Evolutionary conservation across 1,140 invertebrate genomes (phyloP), one percentile per base, ranked within the genome.

Genomic region (Drosophila persimilis): DNA sequence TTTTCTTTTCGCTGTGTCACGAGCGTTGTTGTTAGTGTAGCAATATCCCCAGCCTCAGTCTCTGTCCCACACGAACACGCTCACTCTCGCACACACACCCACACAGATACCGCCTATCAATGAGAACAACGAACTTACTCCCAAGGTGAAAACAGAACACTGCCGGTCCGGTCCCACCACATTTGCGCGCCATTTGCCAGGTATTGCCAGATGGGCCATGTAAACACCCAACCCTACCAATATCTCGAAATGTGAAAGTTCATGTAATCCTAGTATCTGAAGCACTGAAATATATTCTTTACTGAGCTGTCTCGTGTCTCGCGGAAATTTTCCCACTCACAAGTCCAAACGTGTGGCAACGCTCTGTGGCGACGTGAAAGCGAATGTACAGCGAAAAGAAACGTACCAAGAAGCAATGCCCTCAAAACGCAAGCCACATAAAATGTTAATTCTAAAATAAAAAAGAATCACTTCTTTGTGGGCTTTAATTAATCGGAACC

Each of bases 41-140:
- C 55, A 20, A 76, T 75, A 70, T 86, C 83, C 64, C 81, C 78
- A 88, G 78, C 83, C 62, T 72, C 61, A 86, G 80, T 77, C 70
- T 57, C 61, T 56, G 43, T 70, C 55, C 60, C 51, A 62, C 55
- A 73, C 75, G 54, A 52, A 47, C 58, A 48, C 43, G 59, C 61
- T 48, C 41, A 62, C 39, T 26, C 17, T 20, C 43, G 13, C 67
- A 44, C 63, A 48, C 43, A 52, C 41, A 59, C 45, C 35, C 17
- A 26, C 43, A 79, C 73, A 77, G 54, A 69, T 60, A 65, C 54
- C 17, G 58, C 52, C 76, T 66, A 65, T 80, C 52, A 59, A 81
- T 80, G 83, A 81, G 83, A 86, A 86, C 81, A 81, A 85, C 83
- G 81, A 88, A 88, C 83, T 81, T 86, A 74, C 61, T 73, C 70